Conservation (phyloP, 92 coral and sea anemone genomes). For the Montipora capitata region DNA sequence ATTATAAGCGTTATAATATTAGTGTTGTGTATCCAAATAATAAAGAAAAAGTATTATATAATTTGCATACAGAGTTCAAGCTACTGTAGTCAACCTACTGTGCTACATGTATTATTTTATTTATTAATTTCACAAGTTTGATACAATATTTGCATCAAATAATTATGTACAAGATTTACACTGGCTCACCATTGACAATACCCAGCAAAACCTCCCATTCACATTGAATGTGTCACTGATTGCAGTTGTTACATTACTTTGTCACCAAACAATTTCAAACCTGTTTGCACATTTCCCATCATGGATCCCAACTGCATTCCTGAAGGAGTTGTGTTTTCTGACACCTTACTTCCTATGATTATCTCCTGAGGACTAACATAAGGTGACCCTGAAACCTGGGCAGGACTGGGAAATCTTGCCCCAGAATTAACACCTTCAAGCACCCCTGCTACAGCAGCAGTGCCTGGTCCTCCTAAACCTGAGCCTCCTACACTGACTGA, state of each 20-base stretch:
- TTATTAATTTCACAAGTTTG: no score
- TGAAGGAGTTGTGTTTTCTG: conserved; percentile 35
- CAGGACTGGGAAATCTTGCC: conserved; percentile 74
- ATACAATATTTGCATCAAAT: no score
- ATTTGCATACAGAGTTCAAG: no score
- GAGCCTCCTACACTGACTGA: conserved; percentile 42
- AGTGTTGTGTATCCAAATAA: no score
- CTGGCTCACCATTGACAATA: no score
- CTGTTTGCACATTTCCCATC: conserved; percentile 79
- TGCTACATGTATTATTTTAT: no score
- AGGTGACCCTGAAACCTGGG: conserved; percentile 74
- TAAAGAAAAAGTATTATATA: no score
- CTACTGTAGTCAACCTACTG: no score
- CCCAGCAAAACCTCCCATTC: no score
- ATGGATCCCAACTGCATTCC: conserved; percentile 61
- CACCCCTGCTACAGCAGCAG: conserved; percentile 93
- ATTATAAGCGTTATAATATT: no score
- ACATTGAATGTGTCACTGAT: no score
- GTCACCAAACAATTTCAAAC: conserved; percentile 33
- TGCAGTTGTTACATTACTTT: not conserved
- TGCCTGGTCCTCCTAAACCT: conserved; percentile 82
- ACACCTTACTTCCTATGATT: conserved; percentile 67
- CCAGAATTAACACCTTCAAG: conserved; percentile 83
- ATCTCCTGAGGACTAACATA: conserved; percentile 80
- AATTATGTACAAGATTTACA: no score